Conservation (phyloP, 1,140 invertebrate species). For the Hermetia illucens region DNA sequence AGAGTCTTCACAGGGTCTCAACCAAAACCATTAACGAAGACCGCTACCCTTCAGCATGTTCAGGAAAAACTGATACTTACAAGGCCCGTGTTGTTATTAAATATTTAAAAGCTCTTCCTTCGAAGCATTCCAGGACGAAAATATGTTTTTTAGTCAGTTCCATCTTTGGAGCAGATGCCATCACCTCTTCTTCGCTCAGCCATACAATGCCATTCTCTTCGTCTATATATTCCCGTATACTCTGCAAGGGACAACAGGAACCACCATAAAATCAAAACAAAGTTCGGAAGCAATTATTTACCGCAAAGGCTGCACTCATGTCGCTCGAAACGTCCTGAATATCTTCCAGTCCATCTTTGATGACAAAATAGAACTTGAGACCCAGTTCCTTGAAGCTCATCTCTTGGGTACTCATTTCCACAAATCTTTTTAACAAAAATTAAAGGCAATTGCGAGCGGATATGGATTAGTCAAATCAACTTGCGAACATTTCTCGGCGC, state of each 20-base stretch:
- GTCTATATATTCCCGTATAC: slow-evolving; percentile 15
- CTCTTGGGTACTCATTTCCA: no score
- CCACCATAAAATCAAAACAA: no score
- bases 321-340: not conserved
- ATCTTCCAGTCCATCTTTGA: not conserved
- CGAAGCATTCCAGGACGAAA: slow-evolving; percentile 58
- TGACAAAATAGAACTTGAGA: not conserved
- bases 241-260: no score
- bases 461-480: not conserved
- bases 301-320: not conserved
- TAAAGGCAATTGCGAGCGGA: not conserved
- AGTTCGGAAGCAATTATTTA: no score
- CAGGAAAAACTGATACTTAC: no score
- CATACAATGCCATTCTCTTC: slow-evolving; percentile 19
- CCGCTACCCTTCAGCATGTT: no score
- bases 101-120: slow-evolving; percentile 50
- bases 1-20: no score
- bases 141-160: slow-evolving; percentile 53
- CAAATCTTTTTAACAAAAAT: not conserved
- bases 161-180: slow-evolving; percentile 18
- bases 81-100: slow-evolving; percentile 47
- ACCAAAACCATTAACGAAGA: no score
- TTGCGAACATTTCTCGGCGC: not conserved
- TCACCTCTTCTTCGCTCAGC: slow-evolving; percentile 22
- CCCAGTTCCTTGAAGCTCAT: not conserved